These are phyloP conservation scores for Rhea americana DNA, from an alignment of 2,113 vertebrate species.

Conservation along the genomic window DNA sequence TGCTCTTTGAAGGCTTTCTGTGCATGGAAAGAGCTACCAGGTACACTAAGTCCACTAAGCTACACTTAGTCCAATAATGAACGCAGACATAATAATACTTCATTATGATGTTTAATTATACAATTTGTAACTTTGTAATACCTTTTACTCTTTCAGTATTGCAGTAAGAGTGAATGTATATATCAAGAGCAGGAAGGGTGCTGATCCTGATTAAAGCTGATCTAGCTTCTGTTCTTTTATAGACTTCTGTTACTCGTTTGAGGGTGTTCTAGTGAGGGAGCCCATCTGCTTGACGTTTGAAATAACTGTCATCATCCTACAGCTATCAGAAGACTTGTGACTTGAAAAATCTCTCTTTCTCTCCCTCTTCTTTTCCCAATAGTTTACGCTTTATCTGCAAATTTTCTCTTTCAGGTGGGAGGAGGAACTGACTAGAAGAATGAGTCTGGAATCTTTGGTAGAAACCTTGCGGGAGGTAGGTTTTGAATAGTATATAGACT, in stretches of 20 bases:
- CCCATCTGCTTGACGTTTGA: conserved; percentile 23
- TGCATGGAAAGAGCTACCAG: background rate
- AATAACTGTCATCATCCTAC: background rate
- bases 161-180: background rate
- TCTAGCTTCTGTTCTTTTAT: background rate
- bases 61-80: background rate
- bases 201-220: background rate
- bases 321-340: background rate
- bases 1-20: background rate
- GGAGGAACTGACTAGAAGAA: conserved; percentile 88
- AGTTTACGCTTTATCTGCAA: conserved; percentile 47
- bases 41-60: background rate
- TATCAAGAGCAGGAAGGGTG: background rate
- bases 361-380: background rate
- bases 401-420: conserved; percentile 90
- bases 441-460: conserved; percentile 90
- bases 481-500: rapidly evolving
- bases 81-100: background rate
- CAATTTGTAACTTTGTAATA: background rate
- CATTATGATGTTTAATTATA: background rate
- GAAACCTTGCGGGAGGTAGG: conserved; percentile 90
- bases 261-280: background rate
- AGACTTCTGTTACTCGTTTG: background rate
- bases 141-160: background rate
- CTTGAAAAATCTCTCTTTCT: background rate